phyloP scores from a whole-genome alignment of 1,140 invertebrate genomes.

The Periplaneta americana region DNA sequence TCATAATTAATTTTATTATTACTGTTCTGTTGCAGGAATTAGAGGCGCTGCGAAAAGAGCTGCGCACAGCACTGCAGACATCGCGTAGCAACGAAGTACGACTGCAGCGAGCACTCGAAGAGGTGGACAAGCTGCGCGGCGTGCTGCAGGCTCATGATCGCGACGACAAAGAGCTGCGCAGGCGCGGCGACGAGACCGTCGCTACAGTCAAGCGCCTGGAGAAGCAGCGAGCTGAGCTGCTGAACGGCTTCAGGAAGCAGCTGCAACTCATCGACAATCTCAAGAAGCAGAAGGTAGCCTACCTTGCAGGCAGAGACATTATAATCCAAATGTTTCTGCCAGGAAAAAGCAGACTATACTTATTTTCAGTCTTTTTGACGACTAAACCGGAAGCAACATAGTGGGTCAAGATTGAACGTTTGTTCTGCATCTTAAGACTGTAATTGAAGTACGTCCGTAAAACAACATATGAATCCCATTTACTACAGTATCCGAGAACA shows the following conservation, averaged over 20 bases:
- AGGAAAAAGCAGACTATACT: not conserved
- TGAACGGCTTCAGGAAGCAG: conserved; percentile 46
- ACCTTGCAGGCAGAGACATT: too few species aligned
- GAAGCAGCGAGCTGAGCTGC: conserved; percentile 41
- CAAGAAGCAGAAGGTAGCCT: conserved; percentile 48
- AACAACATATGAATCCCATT: not conserved
- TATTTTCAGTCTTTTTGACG: not conserved
- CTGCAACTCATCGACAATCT: conserved; percentile 44
- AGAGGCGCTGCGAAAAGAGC: conserved; percentile 40
- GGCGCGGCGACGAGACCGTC: conserved; percentile 37
- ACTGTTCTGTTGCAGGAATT: conserved; percentile 41
- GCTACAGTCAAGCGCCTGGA: conserved; percentile 34
- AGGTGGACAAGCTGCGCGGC: conserved; percentile 36
- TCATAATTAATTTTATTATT: too few species aligned
- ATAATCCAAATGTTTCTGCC: not conserved
- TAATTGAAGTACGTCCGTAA: not conserved
- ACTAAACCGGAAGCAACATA: not conserved
- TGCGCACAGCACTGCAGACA: conserved; percentile 36
- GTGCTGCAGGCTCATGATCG: not conserved
- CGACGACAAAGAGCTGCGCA: conserved; percentile 37
- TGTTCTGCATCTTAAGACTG: too few species aligned
- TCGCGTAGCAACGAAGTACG: conserved; percentile 34
- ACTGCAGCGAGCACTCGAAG: conserved; percentile 41
- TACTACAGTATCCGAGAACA: not conserved
- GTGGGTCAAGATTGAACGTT: conserved; percentile 19